A percentile compares a stretch with the other conserved stretches of the same genome.
phyloP scores from a whole-genome alignment of 2,797 vertebrate species.

The Fratercula arctica region DNA sequence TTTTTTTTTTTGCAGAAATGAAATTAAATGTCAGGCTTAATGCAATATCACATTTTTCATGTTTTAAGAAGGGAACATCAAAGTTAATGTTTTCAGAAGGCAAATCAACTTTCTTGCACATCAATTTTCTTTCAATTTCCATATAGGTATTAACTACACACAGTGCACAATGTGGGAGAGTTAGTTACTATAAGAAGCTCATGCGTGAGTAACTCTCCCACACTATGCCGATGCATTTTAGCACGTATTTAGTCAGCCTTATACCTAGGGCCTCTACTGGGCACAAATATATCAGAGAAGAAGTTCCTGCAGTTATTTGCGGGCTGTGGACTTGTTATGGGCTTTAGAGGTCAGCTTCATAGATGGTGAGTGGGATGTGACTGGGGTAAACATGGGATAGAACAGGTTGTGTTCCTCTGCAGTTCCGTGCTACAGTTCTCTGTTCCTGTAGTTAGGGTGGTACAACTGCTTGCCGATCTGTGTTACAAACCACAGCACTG shows the following conservation, averaged over 20 bases:
- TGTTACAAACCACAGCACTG: neutral
- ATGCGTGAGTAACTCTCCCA: slow-evolving; percentile 56
- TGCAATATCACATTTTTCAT: neutral
- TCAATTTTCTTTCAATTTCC: neutral
- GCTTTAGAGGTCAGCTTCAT: neutral
- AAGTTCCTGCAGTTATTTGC: neutral
- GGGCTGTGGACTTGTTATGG: neutral
- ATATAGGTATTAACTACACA: slow-evolving; percentile 3
- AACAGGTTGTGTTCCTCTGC: neutral
- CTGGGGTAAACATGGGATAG: neutral
- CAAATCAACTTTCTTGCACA: neutral
- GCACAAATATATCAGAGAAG: neutral
- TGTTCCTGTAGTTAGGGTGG: neutral
- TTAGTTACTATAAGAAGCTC: slow-evolving; percentile 60
- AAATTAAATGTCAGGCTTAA: neutral
- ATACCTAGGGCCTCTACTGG: neutral
- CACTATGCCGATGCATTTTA: neutral
- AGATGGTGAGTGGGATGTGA: neutral
- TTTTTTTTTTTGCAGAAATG: neutral
- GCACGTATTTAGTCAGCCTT: slow-evolving; percentile 27
- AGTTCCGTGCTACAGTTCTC: neutral
- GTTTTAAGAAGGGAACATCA: neutral
- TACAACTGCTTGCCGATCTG: neutral
- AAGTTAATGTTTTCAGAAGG: neutral
- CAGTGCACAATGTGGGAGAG: slow-evolving; percentile 40